A percentile compares a stretch with the other conserved stretches of the same genome.
phyloP scores from a whole-genome alignment of 1,140 invertebrate genomes.

The Papilio polyxenes region DNA sequence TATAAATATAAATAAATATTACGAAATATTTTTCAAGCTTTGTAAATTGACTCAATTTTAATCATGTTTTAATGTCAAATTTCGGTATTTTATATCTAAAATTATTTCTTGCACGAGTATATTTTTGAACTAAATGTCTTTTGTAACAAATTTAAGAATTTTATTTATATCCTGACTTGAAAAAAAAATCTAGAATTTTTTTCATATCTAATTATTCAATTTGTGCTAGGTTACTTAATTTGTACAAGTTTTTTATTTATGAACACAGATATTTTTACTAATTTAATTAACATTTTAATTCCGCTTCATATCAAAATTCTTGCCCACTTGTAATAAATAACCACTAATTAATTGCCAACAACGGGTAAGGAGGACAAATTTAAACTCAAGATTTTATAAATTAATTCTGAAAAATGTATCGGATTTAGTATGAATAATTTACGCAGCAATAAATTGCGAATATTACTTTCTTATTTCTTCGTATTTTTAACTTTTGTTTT shows the following conservation, averaged over 20 bases:
- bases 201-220: not conserved
- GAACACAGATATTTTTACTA: not conserved
- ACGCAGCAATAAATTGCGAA: no score
- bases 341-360: conserved; percentile 23
- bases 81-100: no score
- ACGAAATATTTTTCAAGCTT: no score
- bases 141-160: no score
- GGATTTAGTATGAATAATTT: not conserved
- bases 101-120: no score
- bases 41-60: no score
- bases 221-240: not conserved
- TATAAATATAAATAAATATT: no score
- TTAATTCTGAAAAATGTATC: conserved; percentile 6
- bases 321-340: not conserved
- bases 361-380: not conserved
- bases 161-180: no score
- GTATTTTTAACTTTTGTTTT: no score
- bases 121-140: no score
- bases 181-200: not conserved
- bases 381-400: not conserved
- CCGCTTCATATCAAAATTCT: not conserved
- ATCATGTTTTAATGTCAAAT: no score
- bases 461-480: no score
- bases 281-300: not conserved
- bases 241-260: not conserved